Evolutionary conservation across 2,888 invertebrate species (phyloP).

Genomic region (Chromoteleia sp.): DNA sequence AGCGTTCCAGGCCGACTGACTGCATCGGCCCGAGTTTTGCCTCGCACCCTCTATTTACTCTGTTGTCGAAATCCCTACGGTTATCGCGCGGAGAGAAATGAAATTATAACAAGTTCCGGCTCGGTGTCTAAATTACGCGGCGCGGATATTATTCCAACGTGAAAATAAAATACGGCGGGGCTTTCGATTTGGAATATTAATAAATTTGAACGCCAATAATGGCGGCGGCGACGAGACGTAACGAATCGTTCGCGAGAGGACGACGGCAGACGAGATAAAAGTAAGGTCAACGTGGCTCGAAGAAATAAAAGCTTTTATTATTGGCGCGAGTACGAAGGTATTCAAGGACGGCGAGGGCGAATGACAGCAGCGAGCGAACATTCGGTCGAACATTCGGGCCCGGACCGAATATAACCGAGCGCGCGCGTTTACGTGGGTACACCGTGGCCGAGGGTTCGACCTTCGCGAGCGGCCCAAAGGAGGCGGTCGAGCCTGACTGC

Average conservation of each 20-base stretch:
- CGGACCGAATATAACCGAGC: slow-evolving; percentile 23
- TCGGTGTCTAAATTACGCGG: slow-evolving; percentile 34
- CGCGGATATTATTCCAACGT: not conserved
- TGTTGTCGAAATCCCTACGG: slow-evolving; percentile 65
- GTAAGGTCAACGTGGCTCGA: no score
- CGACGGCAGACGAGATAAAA: no score
- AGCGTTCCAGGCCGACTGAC: slow-evolving; percentile 17
- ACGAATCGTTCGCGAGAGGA: no score
- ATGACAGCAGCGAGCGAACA: slow-evolving; percentile 37
- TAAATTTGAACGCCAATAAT: no score
- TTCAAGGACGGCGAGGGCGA: slow-evolving; percentile 54
- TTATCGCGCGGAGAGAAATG: slow-evolving; percentile 63
- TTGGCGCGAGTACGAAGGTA: slow-evolving; percentile 4
- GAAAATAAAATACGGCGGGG: no score
- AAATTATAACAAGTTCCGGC: slow-evolving; percentile 57
- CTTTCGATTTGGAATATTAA: no score
- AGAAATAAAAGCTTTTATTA: no score
- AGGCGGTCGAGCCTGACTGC: slow-evolving; percentile 71
- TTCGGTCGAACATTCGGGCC: slow-evolving; percentile 40
- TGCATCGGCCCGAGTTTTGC: slow-evolving; percentile 47
- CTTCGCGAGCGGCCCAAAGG: slow-evolving; percentile 71
- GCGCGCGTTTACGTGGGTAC: slow-evolving; percentile 9
- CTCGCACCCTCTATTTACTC: slow-evolving; percentile 66
- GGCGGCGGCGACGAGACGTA: no score
- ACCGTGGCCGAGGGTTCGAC: slow-evolving; percentile 58